Conservation (phyloP, 1,140 invertebrate genomes). For the Zaprionus vittiger region DNA sequence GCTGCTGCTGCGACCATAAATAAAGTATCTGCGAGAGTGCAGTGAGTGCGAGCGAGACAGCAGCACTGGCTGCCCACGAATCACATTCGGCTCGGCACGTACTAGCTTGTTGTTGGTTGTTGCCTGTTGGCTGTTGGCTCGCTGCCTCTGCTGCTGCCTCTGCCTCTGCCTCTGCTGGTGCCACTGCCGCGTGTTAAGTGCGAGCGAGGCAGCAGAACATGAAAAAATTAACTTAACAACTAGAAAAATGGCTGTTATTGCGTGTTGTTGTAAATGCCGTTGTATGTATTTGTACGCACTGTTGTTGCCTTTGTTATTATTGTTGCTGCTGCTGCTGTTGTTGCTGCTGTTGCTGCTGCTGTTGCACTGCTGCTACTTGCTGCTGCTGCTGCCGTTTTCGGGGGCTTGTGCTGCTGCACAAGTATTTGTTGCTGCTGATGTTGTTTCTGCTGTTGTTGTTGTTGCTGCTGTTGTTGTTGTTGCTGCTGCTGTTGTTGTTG, state of each 20-base stretch:
- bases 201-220: constrained; percentile 81
- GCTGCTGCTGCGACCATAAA: constrained; percentile 73
- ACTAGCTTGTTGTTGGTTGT: constrained; percentile 52
- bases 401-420: constrained; percentile 16
- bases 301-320: constrained; percentile 57
- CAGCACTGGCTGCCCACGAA: constrained; percentile 65
- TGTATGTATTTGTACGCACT: constrained; percentile 79
- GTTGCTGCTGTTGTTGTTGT: too few relatives aligned
- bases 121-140: constrained; percentile 45
- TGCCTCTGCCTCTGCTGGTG: constrained; percentile 11
- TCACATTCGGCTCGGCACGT: constrained; percentile 58
- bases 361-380: constrained; percentile 46
- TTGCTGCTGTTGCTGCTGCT: constrained; percentile 44
- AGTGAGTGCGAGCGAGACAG: constrained; percentile 53
- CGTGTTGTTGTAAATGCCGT: constrained; percentile 83
- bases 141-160: constrained; percentile 7
- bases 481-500: constrained; percentile 64
- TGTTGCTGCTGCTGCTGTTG: constrained; percentile 23
- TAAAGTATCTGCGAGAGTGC: constrained; percentile 76
- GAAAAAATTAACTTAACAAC: constrained; percentile 85
- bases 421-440: constrained; percentile 73
- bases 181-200: constrained; percentile 41
- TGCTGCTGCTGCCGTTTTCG: constrained; percentile 40
- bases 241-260: constrained; percentile 85
- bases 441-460: constrained; percentile 66